Evolutionary conservation across 1,140 invertebrate genomes (phyloP), one percentile per base, ranked within the genome.

Genomic region (Carcinoscorpius rotundicauda): DNA sequence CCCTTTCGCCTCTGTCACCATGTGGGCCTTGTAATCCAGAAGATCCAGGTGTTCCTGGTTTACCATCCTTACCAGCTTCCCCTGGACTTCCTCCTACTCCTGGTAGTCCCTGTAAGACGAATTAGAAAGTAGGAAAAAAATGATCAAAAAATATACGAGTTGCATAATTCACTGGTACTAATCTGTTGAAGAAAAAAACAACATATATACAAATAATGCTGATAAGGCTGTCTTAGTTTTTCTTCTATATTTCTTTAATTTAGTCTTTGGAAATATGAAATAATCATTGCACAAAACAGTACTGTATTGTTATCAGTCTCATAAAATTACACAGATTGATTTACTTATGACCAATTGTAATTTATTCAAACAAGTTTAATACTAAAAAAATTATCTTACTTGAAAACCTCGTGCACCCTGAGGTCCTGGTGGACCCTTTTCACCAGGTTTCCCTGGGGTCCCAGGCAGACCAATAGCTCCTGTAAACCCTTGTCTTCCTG

Each of bases 381-480:
- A 49, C 61, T 52, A 6, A 6, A 50, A 29, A 29, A 6, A 56
- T 72, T 65, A 73, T 72, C 68, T 72, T 74, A 85, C 87, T 78
- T 87, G 87, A 74, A 88, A 89, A 65, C 91, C 91, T 75, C 83
- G 81, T 49, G 86, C 80, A 66, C 91, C 91, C 5, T 83, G 72
- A 10, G 83, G 78, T 53, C 91, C 91, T 5, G 82, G 79, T 8
- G 83, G 78, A 58, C 89, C 90, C 71, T 87, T 78, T 52, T 82
- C 71, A 49, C 87, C 87, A 51, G 77, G 75, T 74, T 87, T 86
- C 50, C 88, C 88, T 49, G 84, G 79, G 73, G 90, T 85, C 66
- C 88, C 87, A 75, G 58, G 81, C n/a, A 61, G 65, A 48, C 87
- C 87, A 68, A 80, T 78, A 8, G 81, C 79, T 29, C 87, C 87